These are phyloP conservation scores for Ips typographus DNA, from an alignment of 1,140 invertebrate species.

Conservation along the genomic window DNA sequence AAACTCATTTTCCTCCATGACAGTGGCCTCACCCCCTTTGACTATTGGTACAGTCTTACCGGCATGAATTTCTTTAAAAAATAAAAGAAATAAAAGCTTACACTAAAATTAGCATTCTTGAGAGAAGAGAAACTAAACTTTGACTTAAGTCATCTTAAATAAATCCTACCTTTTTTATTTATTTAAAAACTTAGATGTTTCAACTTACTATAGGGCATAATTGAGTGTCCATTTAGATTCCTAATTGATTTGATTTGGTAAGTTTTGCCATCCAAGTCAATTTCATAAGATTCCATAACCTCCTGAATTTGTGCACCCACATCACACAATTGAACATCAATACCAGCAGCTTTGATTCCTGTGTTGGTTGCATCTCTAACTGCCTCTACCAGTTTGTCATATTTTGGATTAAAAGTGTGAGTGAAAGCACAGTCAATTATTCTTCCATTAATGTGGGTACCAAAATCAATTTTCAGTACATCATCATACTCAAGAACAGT, in stretches of 20 bases:
- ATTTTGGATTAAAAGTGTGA: conserved; percentile 94
- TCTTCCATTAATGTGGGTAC: conserved; percentile 97
- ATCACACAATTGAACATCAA: conserved; percentile 97
- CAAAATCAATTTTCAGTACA: conserved; percentile 99
- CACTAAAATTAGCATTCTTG: no score
- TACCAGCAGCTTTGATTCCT: conserved; percentile 79
- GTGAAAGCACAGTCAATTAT: conserved; percentile 99
- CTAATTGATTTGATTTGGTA: conserved; percentile 97
- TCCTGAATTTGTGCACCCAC: conserved; percentile 98
- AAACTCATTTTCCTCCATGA: conserved; percentile 99
- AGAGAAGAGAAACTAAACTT: no score
- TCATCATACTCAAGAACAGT: conserved; percentile 96
- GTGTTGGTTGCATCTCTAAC: conserved; percentile 98
- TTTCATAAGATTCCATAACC: conserved; percentile 99
- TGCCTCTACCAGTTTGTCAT: conserved; percentile 92
- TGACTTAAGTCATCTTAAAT: no score
- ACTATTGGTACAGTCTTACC: conserved; percentile 99
- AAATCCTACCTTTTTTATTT: no score
- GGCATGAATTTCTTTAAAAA: conserved; percentile 85
- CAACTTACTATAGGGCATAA: conserved; percentile 72
- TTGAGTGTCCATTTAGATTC: conserved; percentile 98
- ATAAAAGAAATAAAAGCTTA: background rate
- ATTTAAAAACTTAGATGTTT: background rate
- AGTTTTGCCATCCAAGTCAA: conserved; percentile 95
- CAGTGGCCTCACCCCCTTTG: conserved; percentile 94